Conservation (phyloP, 2,888 invertebrate genomes). For the Erynnis tages region DNA sequence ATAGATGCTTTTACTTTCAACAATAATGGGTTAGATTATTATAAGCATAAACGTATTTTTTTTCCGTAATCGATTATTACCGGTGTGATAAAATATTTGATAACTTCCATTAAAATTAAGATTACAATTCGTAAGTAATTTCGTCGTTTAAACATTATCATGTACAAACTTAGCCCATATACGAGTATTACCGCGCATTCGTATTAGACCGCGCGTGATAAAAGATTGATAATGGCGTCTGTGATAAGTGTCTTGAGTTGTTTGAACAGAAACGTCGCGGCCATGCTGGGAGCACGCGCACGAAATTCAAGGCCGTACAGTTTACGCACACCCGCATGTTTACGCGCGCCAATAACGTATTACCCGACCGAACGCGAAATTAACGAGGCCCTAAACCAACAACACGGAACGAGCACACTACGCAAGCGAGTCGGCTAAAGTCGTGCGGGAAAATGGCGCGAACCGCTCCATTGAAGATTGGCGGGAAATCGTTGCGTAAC, state of each 20-base stretch:
- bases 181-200: background rate
- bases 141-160: conserved; percentile 15
- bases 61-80: background rate
- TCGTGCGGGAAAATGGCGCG: conserved; percentile 62
- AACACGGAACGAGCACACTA: conserved; percentile 35
- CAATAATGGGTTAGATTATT: background rate
- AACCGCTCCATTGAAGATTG: conserved; percentile 75
- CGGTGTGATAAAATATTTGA: background rate
- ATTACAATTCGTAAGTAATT: too few relatives aligned
- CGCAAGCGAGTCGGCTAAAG: conserved; percentile 52
- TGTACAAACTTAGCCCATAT: background rate
- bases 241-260: conserved; percentile 54
- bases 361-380: conserved; percentile 44
- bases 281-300: conserved; percentile 55
- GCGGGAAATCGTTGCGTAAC: conserved; percentile 70
- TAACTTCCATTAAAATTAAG: background rate
- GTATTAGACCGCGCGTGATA: conserved; percentile 50
- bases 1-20: background rate
- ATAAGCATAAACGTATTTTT: conserved; percentile 3
- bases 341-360: conserved; percentile 50
- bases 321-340: conserved; percentile 71
- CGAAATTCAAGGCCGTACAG: conserved; percentile 71
- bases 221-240: conserved; percentile 53
- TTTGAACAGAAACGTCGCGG: conserved; percentile 50
- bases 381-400: conserved; percentile 20